Base-by-base conservation (phyloP, 2,113 vertebrate species). In the Chunga burmeisteri region DNA sequence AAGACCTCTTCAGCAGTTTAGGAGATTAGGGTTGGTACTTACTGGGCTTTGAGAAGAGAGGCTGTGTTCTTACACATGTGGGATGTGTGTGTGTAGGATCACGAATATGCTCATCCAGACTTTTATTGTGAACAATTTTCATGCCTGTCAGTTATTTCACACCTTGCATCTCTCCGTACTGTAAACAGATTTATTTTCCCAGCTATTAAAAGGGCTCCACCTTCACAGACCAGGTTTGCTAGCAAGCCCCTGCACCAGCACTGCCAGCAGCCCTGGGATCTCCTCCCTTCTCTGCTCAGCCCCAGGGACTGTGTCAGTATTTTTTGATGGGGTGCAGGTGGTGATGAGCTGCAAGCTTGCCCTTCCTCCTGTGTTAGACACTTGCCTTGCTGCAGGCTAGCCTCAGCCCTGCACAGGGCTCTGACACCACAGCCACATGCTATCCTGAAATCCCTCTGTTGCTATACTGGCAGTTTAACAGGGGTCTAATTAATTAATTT, bases 91-190 rank as follows among this genome's bases (percentile, higher is more conserved):
- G 21, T 36, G 38, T 26, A 53, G 44, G 59, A 49, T 49, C 65
- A 58, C n/a, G 14, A 30, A 73, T 23, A 29, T 0, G 0, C 32
- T 78, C 0, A 0, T 26, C 65, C 70, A 61, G 56, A 50, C 12
- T 75, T 88, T 16, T 21, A 36, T 18, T 56, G 66, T 23, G 26
- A 70, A 16, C 5, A 8, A 8, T 32, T 82, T 80, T 77, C 62
- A 62, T 0, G 1, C 19, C 44, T 74, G 32, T 50, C 40, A 55
- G 36, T 68, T 74, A 34, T 46, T 52, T 42, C 55, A 46, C 1
- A 2, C 59, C 13, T 81, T 62, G 34, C 26, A 66, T 40, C 23
- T 50, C 71, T 66, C 34, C 55, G 56, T 62, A 46, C 62, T 89
- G n/a, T 29, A n/a, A 77, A 71, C 47, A 67, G 50, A 38, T 30